Evolutionary conservation across 2,113 vertebrate genomes (phyloP), one percentile per base, ranked within the genome.

Genomic region (Herpetotheres cachinnans): DNA sequence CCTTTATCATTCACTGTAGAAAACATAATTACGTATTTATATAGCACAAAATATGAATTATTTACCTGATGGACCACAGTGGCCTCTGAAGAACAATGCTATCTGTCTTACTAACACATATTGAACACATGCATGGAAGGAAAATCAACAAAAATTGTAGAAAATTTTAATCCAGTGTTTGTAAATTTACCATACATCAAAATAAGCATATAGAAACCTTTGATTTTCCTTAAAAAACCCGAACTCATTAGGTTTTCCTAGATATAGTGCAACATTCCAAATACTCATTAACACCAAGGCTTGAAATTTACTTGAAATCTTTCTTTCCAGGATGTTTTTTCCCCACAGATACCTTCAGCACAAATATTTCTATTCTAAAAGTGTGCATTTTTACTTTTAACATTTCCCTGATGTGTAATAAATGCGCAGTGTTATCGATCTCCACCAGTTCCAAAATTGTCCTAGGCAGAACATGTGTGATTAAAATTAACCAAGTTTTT

Each of bases 31-130:
- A 70, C 20, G 10, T 59, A 88, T 90, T 91, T 96, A 84, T 84
- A 78, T 38, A 78, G 83, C 34, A 52, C 21, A 88, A 97, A 93
- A 77, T 59, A 97, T 93, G 61, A 95, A 96, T 97, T 96, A 96
- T 96, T 97, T 95, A 96, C 81, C 72, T 96, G 81, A 84, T 86
- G 71, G 63, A 86, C 69, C 63, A 29, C 52, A 66, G 73, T 59
- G 67, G 71, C 65, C 42, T 79, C 86, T 72, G 34, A 94, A 95
- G 58, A 95, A 54, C 91, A 95, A 59, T 66, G 59, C 27, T 91
- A 62, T 87, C 85, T 87, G 19, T 92, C 78, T 82, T 76, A 38
- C 29, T 89, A 86, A 95, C 80, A 78, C 7, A 50, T 50, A 95
- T 94, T 92, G 80, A 89, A 67, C 7, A 27, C 3, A 27, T 32